These are phyloP conservation scores for Callitettix versicolor DNA, from an alignment of 1,140 invertebrate genomes.

Conservation along the genomic window DNA sequence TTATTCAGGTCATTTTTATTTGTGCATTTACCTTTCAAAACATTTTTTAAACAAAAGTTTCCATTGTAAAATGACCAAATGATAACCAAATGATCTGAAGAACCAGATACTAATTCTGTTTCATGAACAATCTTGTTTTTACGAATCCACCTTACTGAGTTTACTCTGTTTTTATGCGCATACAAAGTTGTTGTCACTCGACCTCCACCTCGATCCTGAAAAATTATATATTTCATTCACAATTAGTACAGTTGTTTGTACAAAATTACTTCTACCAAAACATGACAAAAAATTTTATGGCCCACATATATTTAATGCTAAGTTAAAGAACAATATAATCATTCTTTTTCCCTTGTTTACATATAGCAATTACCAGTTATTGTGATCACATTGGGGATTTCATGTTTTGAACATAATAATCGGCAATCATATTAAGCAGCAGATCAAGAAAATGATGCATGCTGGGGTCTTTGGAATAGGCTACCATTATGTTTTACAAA, in stretches of 20 bases:
- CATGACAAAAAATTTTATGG: no score
- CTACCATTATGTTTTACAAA: no score
- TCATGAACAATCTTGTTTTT: slow-evolving; percentile 30
- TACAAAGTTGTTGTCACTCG: slow-evolving; percentile 44
- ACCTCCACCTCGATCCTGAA: slow-evolving; percentile 28
- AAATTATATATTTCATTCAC: not conserved
- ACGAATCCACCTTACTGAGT: slow-evolving; percentile 65
- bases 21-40: slow-evolving; percentile 33
- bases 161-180: slow-evolving; percentile 54
- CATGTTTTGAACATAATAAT: not conserved
- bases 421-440: no score
- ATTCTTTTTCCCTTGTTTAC: not conserved
- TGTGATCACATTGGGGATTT: no score
- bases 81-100: not conserved
- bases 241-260: not conserved
- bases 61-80: slow-evolving; percentile 2
- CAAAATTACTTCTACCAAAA: not conserved
- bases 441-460: no score
- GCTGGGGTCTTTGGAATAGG: no score
- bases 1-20: no score
- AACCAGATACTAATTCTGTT: slow-evolving; percentile 58
- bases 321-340: not conserved
- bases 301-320: not conserved
- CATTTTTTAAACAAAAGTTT: not conserved
- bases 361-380: not conserved